Base-by-base conservation (phyloP, 2,797 vertebrate genomes). In the Crenuchus spilurus region DNA sequence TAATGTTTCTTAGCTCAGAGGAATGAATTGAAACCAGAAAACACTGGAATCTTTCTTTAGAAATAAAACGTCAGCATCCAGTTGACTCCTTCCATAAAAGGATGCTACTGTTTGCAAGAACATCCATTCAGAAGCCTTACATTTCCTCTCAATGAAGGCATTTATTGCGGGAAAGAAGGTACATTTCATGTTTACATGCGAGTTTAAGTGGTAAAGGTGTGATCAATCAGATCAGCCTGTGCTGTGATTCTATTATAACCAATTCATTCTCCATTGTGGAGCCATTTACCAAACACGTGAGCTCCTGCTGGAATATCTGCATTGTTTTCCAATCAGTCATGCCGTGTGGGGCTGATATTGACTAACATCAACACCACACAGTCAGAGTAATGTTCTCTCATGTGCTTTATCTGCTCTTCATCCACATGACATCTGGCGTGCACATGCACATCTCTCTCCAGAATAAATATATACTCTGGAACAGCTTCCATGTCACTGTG, bases 401-500 rank as follows among this genome's bases (percentile, higher is more conserved):
- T 10, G 9, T 20, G 28, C 5, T 14, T 30, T n/a, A n/a, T n/a
- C n/a, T n/a, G n/a, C n/a, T n/a, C n/a, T n/a, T n/a, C n/a, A n/a
- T n/a, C n/a, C n/a, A n/a, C n/a, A n/a, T n/a, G n/a, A n/a, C n/a
- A n/a, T n/a, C n/a, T n/a, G n/a, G n/a, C n/a, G n/a, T n/a, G n/a
- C n/a, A n/a, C n/a, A n/a, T n/a, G n/a, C 30, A 18, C 52, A 51
- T 6, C 49, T 55, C 70, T 52, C 46, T 52, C 6, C 14, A 55
- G 58, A 35, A 51, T 9, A 62, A 26, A 16, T 63, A 64, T 52
- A 16, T 26, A 31, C 46, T 54, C 66, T n/a, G 74, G 54, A 44
- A 63, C 18, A 10, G 44, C 75, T 66, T 63, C 61, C 51, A 67
- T 68, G 70, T 68, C 69, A 30, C 41, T 39, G 57, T 73, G 75